phyloP scores from a whole-genome alignment of 2,888 invertebrate species.

The Diarsia dahlii region DNA sequence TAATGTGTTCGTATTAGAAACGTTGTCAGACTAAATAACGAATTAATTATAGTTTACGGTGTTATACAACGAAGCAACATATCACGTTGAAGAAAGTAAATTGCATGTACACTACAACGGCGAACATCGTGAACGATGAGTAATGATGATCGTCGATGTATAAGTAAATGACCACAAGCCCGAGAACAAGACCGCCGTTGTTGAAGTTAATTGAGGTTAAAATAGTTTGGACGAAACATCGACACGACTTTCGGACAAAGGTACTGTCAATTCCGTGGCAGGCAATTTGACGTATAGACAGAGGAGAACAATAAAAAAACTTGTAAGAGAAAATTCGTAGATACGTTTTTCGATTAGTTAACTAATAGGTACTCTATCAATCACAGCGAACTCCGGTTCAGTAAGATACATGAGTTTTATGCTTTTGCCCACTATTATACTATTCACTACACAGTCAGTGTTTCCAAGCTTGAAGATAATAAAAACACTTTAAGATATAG shows the following conservation, averaged over 20 bases:
- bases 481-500: background rate
- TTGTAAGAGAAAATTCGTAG: constrained; percentile 78
- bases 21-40: constrained; percentile 70
- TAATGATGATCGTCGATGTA: constrained; percentile 81
- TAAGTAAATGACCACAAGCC: constrained; percentile 83
- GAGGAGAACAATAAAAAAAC: constrained; percentile 76
- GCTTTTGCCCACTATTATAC: constrained; percentile 2
- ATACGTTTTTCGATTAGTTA: constrained; percentile 73
- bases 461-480: background rate
- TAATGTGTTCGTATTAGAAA: constrained; percentile 71
- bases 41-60: constrained; percentile 76
- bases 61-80: constrained; percentile 75
- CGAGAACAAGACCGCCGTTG: constrained; percentile 81
- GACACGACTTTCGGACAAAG: constrained; percentile 83
- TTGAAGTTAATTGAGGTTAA: constrained; percentile 85
- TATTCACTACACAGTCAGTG: background rate
- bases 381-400: constrained; percentile 42
- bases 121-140: constrained; percentile 79
- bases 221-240: constrained; percentile 80
- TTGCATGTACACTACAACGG: constrained; percentile 80
- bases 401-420: background rate
- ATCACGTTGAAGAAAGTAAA: constrained; percentile 83
- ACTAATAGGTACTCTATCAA: constrained; percentile 67
- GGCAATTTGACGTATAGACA: constrained; percentile 69
- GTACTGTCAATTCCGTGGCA: constrained; percentile 80